Conservation (phyloP, 1,140 invertebrate species). For the Phocides pigmalion region DNA sequence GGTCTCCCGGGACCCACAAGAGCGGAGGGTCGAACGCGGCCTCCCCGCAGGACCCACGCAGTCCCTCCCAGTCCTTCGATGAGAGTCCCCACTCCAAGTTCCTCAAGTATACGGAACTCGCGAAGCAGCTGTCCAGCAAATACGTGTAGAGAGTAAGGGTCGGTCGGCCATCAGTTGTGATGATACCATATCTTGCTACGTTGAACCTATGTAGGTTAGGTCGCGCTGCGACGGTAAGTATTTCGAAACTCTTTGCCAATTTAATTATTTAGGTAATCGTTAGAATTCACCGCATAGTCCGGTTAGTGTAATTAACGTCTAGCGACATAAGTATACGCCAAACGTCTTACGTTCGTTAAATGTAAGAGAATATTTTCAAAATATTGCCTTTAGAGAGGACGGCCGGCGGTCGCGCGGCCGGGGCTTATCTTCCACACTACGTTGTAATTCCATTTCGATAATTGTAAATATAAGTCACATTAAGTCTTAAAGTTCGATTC, state of each 20-base stretch:
- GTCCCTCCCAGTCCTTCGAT: constrained; percentile 88
- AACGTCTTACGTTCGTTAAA: constrained; percentile 82
- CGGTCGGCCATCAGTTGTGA: constrained; percentile 71
- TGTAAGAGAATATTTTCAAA: constrained; percentile 81
- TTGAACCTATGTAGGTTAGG: constrained; percentile 77
- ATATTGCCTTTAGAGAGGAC: constrained; percentile 78
- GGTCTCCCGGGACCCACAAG: constrained; percentile 77
- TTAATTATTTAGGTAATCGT: constrained; percentile 82
- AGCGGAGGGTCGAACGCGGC: constrained; percentile 79
- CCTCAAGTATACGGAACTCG: constrained; percentile 97
- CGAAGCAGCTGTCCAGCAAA: constrained; percentile 97
- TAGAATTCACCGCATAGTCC: constrained; percentile 79
- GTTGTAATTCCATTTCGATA: constrained; percentile 81
- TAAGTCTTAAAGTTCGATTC: constrained; percentile 81
- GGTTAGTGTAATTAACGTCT: constrained; percentile 81
- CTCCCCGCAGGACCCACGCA: constrained; percentile 83
- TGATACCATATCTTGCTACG: constrained; percentile 84
- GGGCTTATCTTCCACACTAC: constrained; percentile 73
- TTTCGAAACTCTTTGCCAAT: constrained; percentile 84
- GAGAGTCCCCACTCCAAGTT: constrained; percentile 98
- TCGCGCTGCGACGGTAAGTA: constrained; percentile 79
- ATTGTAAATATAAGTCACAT: constrained; percentile 81
- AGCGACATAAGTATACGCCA: constrained; percentile 83
- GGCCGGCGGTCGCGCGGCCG: constrained; percentile 56
- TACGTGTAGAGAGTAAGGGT: constrained; percentile 87